These are phyloP conservation scores for Ophioninae sp. DNA, from an alignment of 2,888 invertebrate genomes.

Conservation along the genomic window DNA sequence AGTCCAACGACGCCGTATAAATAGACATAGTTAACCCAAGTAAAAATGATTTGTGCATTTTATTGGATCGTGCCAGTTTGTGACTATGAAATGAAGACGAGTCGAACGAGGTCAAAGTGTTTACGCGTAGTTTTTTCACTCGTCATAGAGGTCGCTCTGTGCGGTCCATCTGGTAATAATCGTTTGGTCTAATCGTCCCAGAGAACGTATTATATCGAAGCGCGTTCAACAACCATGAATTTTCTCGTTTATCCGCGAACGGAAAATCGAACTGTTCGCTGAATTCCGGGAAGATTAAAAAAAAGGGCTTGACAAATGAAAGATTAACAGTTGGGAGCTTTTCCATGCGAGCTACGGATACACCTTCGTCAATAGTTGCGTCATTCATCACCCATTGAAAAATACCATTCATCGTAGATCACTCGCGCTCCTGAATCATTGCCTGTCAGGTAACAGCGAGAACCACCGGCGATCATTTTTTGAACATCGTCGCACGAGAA, in stretches of 20 bases:
- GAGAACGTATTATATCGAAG: neutral
- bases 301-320: constrained; percentile 11
- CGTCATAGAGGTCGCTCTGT: constrained; percentile 48
- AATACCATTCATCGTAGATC: constrained; percentile 15
- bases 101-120: constrained; percentile 56
- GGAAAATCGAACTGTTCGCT: constrained; percentile 7
- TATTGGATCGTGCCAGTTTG: constrained; percentile 44
- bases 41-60: constrained; percentile 41
- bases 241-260: constrained; percentile 9
- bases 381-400: constrained; percentile 15
- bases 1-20: constrained; percentile 5
- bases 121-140: constrained; percentile 36
- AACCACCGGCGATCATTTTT: neutral
- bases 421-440: constrained; percentile 4
- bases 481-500: neutral
- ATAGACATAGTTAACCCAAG: constrained; percentile 14
- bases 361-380: constrained; percentile 21
- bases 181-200: neutral
- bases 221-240: constrained; percentile 40
- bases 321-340: neutral
- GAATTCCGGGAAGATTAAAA: constrained; percentile 6
- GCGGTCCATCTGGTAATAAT: constrained; percentile 40
- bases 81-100: constrained; percentile 44
- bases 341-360: neutral
- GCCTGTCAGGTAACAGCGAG: neutral